A percentile compares a stretch with the other conserved stretches of the same genome.
Evolutionary conservation across 2,888 invertebrate genomes (phyloP).

Genomic region (Spodoptera littoralis): DNA sequence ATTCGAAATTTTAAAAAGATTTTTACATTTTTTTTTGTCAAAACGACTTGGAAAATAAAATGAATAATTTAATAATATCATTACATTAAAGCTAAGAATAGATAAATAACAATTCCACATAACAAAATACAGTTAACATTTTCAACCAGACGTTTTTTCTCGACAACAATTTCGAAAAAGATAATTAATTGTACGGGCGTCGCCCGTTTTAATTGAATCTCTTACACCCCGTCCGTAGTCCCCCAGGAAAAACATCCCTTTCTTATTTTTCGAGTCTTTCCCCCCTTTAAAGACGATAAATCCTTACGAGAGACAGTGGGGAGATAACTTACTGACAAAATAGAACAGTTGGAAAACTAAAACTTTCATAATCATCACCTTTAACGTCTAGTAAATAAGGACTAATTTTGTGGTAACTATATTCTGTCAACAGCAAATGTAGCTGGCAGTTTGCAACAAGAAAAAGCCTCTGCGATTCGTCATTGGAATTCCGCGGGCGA

Average conservation of each 20-base stretch:
- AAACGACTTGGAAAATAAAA: not conserved
- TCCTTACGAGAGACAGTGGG: constrained; percentile 87
- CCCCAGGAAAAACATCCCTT: constrained; percentile 88
- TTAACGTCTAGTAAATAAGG: constrained; percentile 16
- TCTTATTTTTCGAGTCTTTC: constrained; percentile 86
- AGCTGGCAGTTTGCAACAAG: constrained; percentile 76
- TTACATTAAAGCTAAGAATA: no score
- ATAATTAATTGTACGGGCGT: constrained; percentile 84
- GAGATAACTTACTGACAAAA: constrained; percentile 79
- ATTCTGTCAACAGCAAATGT: constrained; percentile 34
- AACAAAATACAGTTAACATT: not conserved
- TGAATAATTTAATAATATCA: no score
- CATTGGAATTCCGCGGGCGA: constrained; percentile 87
- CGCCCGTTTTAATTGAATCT: constrained; percentile 86
- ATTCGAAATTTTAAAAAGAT: constrained; percentile 13
- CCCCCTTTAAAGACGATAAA: constrained; percentile 87
- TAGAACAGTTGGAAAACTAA: constrained; percentile 25
- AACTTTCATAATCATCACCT: constrained; percentile 10
- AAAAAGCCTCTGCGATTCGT: constrained; percentile 88
- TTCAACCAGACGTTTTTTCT: constrained; percentile 59
- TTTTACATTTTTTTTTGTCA: not conserved
- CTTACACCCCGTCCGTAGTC: constrained; percentile 73
- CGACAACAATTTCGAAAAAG: constrained; percentile 75
- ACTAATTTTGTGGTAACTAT: constrained; percentile 25
- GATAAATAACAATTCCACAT: no score